These are phyloP conservation scores for Porites evermanni DNA, from an alignment of 92 coral and sea anemone genomes.

Conservation along the genomic window DNA sequence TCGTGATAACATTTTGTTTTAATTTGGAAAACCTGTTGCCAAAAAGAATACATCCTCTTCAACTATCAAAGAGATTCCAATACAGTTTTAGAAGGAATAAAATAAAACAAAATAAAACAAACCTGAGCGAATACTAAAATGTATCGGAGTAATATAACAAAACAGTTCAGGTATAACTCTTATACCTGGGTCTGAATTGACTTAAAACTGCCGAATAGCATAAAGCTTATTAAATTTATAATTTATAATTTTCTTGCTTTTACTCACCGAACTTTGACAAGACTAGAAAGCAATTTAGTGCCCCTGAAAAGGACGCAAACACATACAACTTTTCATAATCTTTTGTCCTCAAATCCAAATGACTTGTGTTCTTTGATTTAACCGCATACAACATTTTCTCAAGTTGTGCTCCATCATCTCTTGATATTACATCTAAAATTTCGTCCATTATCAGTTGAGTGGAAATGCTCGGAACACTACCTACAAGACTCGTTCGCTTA, in stretches of 20 bases:
- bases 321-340: constrained; percentile 8
- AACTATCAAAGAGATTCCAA: no score
- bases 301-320: neutral
- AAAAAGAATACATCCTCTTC: no score
- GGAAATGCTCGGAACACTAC: neutral
- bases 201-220: neutral
- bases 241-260: neutral
- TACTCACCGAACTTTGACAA: constrained; percentile 6
- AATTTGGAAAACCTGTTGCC: no score
- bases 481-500: neutral
- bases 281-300: neutral
- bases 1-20: no score
- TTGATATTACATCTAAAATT: neutral
- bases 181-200: neutral
- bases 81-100: no score
- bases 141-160: no score
- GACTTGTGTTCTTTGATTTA: constrained; percentile 9
- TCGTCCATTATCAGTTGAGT: neutral
- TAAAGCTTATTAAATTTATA: neutral
- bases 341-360: constrained; percentile 8
- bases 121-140: no score
- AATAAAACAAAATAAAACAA: no score
- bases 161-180: no score
- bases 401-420: neutral
- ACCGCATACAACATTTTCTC: neutral